Evolutionary conservation across 2,797 vertebrate genomes (phyloP), one percentile per base, ranked within the genome.

Genomic region (Pangasius mekongensis): DNA sequence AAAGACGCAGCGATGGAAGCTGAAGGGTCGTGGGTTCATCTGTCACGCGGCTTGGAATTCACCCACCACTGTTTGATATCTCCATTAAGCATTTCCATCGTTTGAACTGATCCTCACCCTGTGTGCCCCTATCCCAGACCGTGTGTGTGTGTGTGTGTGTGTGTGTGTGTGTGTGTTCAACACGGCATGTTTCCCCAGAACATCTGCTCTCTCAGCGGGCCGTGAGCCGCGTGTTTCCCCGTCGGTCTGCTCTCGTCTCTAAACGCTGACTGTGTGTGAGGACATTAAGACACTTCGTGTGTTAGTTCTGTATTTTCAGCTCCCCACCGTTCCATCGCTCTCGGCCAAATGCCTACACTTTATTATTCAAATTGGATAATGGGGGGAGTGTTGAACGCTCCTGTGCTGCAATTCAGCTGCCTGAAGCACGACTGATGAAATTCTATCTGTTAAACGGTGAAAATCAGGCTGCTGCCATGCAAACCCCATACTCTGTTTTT

Each of bases 151-250:
- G 74, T 77, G 74, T 52, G 47, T 52, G 27, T 77, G 27, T 52
- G 24, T 76, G 16, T 78, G 24, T 52, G 27, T 47, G 47, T 77
- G 73, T 77, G 74, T 77, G 73, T 27, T 91, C 89, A 85, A 89
- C 83, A 74, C 5, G 60, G 80, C 78, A 88, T 82, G 91, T 85
- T 86, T 89, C 89, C 91, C 73, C 56, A 39, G 78, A 94, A 89
- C 91, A 89, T 94, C 89, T 95, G 91, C 93, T 95, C 93, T 87
- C 91, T 92, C 92, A 92, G 78, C 22, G 16, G 56, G 56, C 56
- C 56, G 33, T 24, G 33, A 60, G 56, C 78, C 30, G 56, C 22
- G 56, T 82, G 78, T 82, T 82, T 82, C 78, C 78, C 22, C 56
- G 11, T 60, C 36, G 30, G 11, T 27, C 78, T 62, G 78, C 54